Evolutionary conservation across 1,140 invertebrate genomes (phyloP).

Genomic region (Sycobia sp.): DNA sequence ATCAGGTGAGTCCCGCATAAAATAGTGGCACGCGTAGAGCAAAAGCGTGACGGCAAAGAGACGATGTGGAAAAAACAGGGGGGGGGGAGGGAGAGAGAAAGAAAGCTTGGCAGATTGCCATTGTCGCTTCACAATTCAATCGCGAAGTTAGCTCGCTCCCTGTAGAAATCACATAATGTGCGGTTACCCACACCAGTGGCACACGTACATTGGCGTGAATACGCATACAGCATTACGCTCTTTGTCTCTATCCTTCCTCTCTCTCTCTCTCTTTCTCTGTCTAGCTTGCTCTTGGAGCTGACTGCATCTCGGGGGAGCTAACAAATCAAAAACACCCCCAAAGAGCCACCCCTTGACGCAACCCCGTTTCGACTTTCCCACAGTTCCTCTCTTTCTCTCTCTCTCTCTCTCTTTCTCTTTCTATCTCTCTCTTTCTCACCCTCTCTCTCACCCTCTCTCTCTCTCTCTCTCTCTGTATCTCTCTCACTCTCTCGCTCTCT

Average conservation of each 20-base stretch:
- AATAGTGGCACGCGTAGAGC: too few species aligned
- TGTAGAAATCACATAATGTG: constrained; percentile 62
- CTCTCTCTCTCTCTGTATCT: too few species aligned
- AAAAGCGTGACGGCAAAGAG: background rate
- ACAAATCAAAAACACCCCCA: constrained; percentile 60
- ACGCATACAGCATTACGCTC: background rate
- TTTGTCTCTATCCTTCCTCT: background rate
- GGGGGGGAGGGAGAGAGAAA: background rate
- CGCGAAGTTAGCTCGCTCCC: constrained; percentile 60
- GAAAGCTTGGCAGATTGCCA: constrained; percentile 55
- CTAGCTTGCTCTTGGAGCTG: background rate
- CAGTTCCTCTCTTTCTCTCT: too few species aligned
- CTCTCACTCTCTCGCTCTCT: too few species aligned
- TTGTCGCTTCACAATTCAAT: constrained; percentile 61
- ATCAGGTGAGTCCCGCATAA: too few species aligned
- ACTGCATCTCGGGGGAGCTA: constrained; percentile 45
- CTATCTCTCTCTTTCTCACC: too few species aligned
- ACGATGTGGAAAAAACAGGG: background rate
- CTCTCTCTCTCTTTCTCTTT: too few species aligned
- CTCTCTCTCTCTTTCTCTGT: constrained; percentile 2
- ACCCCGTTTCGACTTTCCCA: constrained; percentile 38
- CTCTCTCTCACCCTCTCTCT: too few species aligned
- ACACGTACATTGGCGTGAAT: background rate
- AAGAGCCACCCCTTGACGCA: constrained; percentile 42
- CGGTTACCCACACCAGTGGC: constrained; percentile 44